These are phyloP conservation scores for Magallana ariakensis DNA, from an alignment of 1,140 invertebrate genomes.

Conservation along the genomic window DNA sequence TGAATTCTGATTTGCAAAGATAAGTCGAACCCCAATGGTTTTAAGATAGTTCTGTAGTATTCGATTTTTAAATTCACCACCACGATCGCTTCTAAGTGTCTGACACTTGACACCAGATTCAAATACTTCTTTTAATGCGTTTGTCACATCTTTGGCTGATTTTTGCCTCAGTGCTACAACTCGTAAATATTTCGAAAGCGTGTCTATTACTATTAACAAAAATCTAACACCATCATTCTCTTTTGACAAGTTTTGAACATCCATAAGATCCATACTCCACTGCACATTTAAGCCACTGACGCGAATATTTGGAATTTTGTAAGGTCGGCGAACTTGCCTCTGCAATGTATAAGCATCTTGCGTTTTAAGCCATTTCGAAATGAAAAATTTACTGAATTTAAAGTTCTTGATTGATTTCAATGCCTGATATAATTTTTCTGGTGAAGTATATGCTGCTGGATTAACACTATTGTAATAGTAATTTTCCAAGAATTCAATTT, in stretches of 20 bases:
- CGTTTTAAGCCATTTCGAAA: conserved; percentile 32
- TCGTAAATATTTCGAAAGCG: background rate
- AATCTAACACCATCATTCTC: conserved; percentile 40
- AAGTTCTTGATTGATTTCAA: conserved; percentile 19
- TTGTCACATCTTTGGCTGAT: background rate
- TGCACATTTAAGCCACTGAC: conserved; percentile 16
- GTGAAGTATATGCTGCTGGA: background rate
- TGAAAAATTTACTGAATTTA: background rate
- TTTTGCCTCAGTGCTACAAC: background rate
- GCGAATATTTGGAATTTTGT: background rate
- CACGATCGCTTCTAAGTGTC: conserved; percentile 12
- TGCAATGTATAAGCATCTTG: conserved; percentile 38
- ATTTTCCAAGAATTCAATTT: background rate
- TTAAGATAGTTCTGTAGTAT: background rate
- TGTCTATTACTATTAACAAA: conserved; percentile 35
- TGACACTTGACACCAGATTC: background rate
- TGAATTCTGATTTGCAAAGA: background rate
- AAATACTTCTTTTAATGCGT: background rate
- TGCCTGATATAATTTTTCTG: background rate
- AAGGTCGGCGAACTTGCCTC: background rate
- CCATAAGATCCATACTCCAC: conserved; percentile 28
- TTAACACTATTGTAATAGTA: conserved; percentile 21
- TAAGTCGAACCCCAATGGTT: background rate
- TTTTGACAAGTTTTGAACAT: conserved; percentile 24
- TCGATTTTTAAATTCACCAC: background rate